Evolutionary conservation across 2,113 vertebrate species (phyloP), one percentile per base, ranked within the genome.

Genomic region (Oryzias celebensis): DNA sequence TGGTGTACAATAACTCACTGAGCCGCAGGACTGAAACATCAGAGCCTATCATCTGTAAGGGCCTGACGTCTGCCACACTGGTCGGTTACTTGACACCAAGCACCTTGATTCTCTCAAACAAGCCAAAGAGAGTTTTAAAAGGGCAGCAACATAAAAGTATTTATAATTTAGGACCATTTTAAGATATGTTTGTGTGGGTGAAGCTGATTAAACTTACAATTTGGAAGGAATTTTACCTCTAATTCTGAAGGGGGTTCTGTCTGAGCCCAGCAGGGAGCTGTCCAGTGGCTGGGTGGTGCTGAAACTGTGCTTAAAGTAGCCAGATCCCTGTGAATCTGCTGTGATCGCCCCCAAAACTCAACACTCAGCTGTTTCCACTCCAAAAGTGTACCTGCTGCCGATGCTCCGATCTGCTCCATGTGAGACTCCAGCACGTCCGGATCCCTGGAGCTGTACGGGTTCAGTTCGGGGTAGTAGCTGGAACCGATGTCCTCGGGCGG

Each of bases 371-470:
- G 3, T 66, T 55, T 66, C 58, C 17, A 3, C 14, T 42, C 47
- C 8, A 51, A 46, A 31, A 56, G 62, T 60, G 10, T 91, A 95
- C 95, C 94, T 89, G 95, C 93, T 57, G 93, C 93, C 1, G 94
- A 93, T 4, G 93, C 90, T 75, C 85, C 91, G 14, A 95, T 94
- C 82, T 94, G 95, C 62, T 85, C 90, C 94, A 94, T 94, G 85
- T 95, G 94, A 43, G 93, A 93, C 78, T 94, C 92, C 66, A 94
- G 74, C 31, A 94, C 92, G 16, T 90, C 90, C 18, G 94, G 94
- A 75, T 95, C 94, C 73, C 93, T 90, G 7, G 94, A 96, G 81
- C 95, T 96, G 91, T 96, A 96, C 22, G 94, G 90, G 23, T 91
- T 91, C 17, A 95, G 89, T 31, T 94, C 91, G 0, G 94, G 94